These are phyloP conservation scores for Dreissena polymorpha DNA, from an alignment of 1,140 invertebrate genomes.

Conservation along the genomic window DNA sequence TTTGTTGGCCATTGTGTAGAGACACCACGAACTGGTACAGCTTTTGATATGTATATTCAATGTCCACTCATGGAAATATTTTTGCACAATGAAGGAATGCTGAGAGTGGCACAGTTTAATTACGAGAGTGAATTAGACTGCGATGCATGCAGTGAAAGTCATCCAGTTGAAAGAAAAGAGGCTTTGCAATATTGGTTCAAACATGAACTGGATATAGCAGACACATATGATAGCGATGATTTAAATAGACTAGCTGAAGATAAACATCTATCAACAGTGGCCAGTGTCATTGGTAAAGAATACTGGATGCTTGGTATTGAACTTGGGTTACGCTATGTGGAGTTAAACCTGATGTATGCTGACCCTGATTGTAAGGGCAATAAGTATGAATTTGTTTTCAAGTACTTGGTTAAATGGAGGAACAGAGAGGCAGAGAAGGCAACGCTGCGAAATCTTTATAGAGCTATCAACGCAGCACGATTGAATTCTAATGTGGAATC, in stretches of 20 bases:
- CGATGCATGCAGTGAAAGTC: too few species aligned
- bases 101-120: too few species aligned
- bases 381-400: too few species aligned
- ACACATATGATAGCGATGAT: neutral
- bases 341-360: neutral
- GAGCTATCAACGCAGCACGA: too few species aligned
- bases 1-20: too few species aligned
- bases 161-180: constrained; percentile 7
- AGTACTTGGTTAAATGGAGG: neutral
- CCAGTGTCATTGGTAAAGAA: neutral
- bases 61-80: too few species aligned
- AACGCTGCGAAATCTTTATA: too few species aligned
- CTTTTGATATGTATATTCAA: too few species aligned
- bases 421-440: neutral
- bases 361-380: neutral
- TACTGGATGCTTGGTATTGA: neutral
- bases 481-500: too few species aligned
- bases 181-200: constrained; percentile 13
- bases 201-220: neutral
- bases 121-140: too few species aligned
- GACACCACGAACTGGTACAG: too few species aligned
- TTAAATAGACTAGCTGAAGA: neutral
- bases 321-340: neutral
- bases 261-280: neutral
- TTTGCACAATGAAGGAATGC: too few species aligned